Evolutionary conservation across 2,797 vertebrate genomes (phyloP).

Genomic region (Hipposideros larvatus): DNA sequence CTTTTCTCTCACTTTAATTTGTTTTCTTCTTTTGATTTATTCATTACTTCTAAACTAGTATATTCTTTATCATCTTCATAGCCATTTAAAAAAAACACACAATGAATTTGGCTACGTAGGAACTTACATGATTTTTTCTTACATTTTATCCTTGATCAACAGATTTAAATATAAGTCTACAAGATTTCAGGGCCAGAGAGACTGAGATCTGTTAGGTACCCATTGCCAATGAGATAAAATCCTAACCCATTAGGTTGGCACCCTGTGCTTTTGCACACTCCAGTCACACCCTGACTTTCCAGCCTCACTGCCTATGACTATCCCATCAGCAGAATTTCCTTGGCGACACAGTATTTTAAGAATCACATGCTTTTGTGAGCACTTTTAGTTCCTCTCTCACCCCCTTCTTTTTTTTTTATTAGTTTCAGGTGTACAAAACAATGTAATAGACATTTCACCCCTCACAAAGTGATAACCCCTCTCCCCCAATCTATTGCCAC

Average conservation of each 20-base stretch:
- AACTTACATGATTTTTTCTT: background rate
- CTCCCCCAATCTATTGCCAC: too few species aligned
- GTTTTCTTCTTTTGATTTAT: conserved; percentile 20
- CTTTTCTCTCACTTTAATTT: background rate
- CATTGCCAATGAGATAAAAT: background rate
- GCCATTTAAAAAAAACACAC: background rate
- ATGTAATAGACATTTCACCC: too few species aligned
- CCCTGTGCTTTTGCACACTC: background rate
- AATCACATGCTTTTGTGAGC: background rate
- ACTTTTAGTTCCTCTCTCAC: background rate
- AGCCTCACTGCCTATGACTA: too few species aligned
- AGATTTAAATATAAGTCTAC: background rate
- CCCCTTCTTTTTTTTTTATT: background rate
- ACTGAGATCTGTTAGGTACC: background rate
- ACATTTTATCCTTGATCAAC: background rate
- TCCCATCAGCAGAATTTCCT: background rate
- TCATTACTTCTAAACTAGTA: background rate
- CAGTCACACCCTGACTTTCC: background rate
- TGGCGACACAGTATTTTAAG: background rate
- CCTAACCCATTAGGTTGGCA: background rate
- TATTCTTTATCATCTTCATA: background rate
- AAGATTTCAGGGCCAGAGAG: background rate
- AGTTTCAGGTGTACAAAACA: too few species aligned
- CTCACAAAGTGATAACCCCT: too few species aligned
- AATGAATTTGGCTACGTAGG: background rate